Percentiles rank a stretch among this genome's conserved stretches.
These are phyloP conservation scores for Vulpes ferrilata DNA, from an alignment of 2,113 vertebrate genomes.

Conservation along the genomic window DNA sequence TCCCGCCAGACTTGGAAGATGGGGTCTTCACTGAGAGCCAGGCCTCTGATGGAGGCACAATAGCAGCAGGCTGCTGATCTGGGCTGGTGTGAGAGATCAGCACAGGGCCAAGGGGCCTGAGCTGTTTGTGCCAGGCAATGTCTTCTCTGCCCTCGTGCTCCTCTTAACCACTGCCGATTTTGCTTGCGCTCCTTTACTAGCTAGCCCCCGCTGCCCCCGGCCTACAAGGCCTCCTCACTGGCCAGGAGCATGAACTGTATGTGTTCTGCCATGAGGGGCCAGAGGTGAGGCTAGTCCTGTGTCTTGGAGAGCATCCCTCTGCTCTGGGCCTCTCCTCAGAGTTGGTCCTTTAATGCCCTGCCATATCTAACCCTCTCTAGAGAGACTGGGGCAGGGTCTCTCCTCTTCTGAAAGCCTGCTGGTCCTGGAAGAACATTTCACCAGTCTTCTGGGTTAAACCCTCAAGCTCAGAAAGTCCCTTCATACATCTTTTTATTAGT, in stretches of 20 bases:
- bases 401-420: background rate
- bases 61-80: background rate
- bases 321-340: background rate
- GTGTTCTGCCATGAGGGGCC: background rate
- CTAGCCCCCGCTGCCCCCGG: background rate
- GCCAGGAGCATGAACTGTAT: background rate
- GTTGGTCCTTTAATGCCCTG: background rate
- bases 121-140: background rate
- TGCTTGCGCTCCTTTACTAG: background rate
- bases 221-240: background rate
- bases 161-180: background rate
- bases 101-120: background rate
- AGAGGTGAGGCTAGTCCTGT: background rate
- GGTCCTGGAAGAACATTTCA: background rate
- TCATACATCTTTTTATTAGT: constrained; percentile 4
- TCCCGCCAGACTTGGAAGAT: constrained; percentile 54
- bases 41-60: background rate
- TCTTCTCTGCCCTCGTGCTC: background rate
- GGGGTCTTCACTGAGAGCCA: constrained; percentile 58
- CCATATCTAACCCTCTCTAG: background rate
- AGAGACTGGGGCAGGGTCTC: background rate
- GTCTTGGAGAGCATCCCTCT: background rate
- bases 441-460: background rate
- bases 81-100: background rate
- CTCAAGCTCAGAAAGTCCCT: background rate